A percentile compares a stretch with the other conserved stretches of the same genome.
These are phyloP conservation scores for fruit fly (Drosophila melanogaster) DNA, from an alignment of 1,140 invertebrate genomes.

Conservation along the genomic window DNA sequence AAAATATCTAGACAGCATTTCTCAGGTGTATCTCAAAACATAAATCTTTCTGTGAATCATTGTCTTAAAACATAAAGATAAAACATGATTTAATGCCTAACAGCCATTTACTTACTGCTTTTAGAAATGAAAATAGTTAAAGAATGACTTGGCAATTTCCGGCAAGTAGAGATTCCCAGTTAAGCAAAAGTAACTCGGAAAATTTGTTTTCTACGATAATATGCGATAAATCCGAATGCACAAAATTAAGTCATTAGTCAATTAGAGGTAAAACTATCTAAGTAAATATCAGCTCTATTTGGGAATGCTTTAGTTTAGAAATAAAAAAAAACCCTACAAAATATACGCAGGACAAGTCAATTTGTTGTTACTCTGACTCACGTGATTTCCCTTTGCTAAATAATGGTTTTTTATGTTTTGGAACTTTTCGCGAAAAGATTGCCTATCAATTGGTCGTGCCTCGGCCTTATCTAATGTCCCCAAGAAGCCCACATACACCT, in stretches of 20 bases:
- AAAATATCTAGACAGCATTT: background rate
- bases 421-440: constrained; percentile 14
- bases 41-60: constrained; percentile 14
- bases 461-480: constrained; percentile 36
- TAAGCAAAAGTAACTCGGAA: constrained; percentile 13
- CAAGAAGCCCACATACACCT: constrained; percentile 41
- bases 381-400: constrained; percentile 14
- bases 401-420: background rate
- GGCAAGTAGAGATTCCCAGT: constrained; percentile 20
- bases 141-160: constrained; percentile 37
- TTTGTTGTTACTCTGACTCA: background rate
- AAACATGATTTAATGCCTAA: constrained; percentile 18
- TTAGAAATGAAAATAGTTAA: background rate
- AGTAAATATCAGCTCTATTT: no score
- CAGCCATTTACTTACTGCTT: background rate
- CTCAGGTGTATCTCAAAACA: background rate
- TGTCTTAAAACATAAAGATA: constrained; percentile 7
- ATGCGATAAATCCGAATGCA: background rate
- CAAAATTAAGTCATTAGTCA: no score
- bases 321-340: no score
- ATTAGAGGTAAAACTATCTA: no score
- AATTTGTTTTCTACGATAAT: background rate
- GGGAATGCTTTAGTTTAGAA: no score
- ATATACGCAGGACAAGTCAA: no score
- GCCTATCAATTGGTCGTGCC: constrained; percentile 29